Conservation (phyloP, 2,797 vertebrate species). For the Sebastiscus albofasciatus region DNA sequence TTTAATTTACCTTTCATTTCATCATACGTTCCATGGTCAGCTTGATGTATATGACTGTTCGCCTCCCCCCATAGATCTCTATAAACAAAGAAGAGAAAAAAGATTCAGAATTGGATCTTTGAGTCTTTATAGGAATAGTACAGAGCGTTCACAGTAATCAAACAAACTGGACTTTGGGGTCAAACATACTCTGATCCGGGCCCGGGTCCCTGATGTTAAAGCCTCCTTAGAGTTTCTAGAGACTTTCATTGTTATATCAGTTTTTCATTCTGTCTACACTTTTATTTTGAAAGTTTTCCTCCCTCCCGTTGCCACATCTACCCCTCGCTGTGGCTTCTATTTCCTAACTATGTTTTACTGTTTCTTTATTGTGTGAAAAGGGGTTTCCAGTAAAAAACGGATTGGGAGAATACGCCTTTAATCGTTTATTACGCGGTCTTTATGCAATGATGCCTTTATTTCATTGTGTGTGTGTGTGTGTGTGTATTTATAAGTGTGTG, state of each 20-base stretch:
- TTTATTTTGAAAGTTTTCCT: slow-evolving; percentile 45
- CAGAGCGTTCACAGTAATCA: too few relatives aligned
- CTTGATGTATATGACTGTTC: too few relatives aligned
- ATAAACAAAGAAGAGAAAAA: too few relatives aligned
- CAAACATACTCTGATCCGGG: too few relatives aligned
- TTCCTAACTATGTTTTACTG: slow-evolving; percentile 47
- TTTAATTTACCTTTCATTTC: too few relatives aligned
- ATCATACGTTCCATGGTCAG: too few relatives aligned
- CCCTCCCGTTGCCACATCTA: background rate
- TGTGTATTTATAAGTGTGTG: background rate
- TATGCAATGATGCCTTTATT: slow-evolving; percentile 33
- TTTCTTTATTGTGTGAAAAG: slow-evolving; percentile 34
- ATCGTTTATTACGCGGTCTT: slow-evolving; percentile 38
- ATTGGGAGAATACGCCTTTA: slow-evolving; percentile 38
- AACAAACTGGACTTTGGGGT: too few relatives aligned
- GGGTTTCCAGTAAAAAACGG: slow-evolving; percentile 47
- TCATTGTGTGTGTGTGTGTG: background rate
- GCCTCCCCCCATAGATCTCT: too few relatives aligned
- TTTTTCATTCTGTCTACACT: background rate
- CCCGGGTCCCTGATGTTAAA: too few relatives aligned
- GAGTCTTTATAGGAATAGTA: too few relatives aligned
- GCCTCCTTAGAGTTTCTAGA: too few relatives aligned
- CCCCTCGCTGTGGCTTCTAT: slow-evolving; percentile 47
- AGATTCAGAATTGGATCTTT: too few relatives aligned
- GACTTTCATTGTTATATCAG: background rate